Percentiles rank a stretch among this genome's conserved stretches.
Conservation (phyloP, 2,113 vertebrate species). For the Chamaea fasciata region DNA sequence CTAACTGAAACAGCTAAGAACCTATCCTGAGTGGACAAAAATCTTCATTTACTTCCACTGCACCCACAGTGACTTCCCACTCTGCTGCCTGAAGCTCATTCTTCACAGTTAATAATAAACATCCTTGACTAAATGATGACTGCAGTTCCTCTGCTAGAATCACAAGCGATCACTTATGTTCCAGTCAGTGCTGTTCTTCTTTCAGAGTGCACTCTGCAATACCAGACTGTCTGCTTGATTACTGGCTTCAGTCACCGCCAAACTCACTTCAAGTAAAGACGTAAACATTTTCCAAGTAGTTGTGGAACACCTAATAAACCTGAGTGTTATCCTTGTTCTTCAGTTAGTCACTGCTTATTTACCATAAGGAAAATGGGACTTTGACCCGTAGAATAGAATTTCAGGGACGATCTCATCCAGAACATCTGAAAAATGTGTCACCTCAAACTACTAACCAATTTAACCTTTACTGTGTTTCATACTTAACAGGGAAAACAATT, state of each 20-base stretch:
- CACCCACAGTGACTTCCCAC: neutral
- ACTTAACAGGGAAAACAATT: conserved; percentile 44
- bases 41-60: conserved; percentile 22
- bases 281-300: neutral
- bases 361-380: neutral
- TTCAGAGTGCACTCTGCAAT: neutral
- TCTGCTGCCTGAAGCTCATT: conserved; percentile 12
- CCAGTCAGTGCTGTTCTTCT: neutral
- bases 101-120: conserved; percentile 49
- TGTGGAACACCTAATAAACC: neutral
- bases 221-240: neutral
- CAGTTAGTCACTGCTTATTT: conserved; percentile 1
- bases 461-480: conserved; percentile 36
- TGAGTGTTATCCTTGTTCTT: neutral
- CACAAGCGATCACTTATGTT: neutral
- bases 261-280: neutral
- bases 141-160: conserved; percentile 14
- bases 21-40: neutral
- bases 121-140: conserved; percentile 28
- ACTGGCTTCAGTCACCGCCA: neutral
- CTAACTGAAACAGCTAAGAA: neutral
- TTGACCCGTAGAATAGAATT: conserved; percentile 47
- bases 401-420: conserved; percentile 37
- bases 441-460: conserved; percentile 17
- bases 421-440: conserved; percentile 49